phyloP scores from a whole-genome alignment of 2,797 vertebrate genomes.

The Salmo trutta region DNA sequence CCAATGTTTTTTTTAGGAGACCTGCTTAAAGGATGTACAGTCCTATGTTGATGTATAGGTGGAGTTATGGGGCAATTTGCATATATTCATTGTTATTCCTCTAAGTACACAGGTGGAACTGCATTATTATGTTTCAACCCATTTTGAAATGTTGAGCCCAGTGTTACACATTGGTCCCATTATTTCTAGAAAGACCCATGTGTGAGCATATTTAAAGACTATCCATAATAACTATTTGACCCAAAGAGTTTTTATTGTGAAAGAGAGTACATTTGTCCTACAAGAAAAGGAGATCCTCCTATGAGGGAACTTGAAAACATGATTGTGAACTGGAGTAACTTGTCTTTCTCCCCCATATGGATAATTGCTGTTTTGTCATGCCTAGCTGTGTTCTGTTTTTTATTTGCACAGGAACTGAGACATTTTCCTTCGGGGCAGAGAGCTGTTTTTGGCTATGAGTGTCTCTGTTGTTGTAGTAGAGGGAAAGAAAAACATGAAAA shows the following conservation, averaged over 20 bases:
- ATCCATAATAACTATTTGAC: slow-evolving; percentile 21
- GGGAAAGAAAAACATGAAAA: slow-evolving; percentile 12
- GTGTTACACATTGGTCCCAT: too few species aligned
- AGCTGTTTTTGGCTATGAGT: slow-evolving; percentile 47
- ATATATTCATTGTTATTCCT: too few species aligned
- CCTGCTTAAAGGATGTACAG: too few species aligned
- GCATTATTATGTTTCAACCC: too few species aligned
- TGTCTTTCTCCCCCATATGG: slow-evolving; percentile 58
- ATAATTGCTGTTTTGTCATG: slow-evolving; percentile 84
- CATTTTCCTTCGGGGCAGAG: slow-evolving; percentile 56
- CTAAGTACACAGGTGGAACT: too few species aligned
- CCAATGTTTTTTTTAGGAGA: too few species aligned
- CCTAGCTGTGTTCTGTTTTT: slow-evolving; percentile 63
- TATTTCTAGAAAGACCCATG: too few species aligned
- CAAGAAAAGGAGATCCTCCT: not conserved
- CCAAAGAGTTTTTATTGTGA: not conserved
- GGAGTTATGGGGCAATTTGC: too few species aligned
- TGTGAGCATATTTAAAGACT: slow-evolving; percentile 59
- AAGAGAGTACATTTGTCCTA: not conserved
- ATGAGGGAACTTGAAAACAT: not conserved
- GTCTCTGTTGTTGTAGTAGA: slow-evolving; percentile 31
- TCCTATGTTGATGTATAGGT: too few species aligned
- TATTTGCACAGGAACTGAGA: slow-evolving; percentile 73
- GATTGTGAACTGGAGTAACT: not conserved
- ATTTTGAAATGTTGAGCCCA: too few species aligned